Conservation (phyloP, 2,113 vertebrate species). For the Stegostoma tigrinum region DNA sequence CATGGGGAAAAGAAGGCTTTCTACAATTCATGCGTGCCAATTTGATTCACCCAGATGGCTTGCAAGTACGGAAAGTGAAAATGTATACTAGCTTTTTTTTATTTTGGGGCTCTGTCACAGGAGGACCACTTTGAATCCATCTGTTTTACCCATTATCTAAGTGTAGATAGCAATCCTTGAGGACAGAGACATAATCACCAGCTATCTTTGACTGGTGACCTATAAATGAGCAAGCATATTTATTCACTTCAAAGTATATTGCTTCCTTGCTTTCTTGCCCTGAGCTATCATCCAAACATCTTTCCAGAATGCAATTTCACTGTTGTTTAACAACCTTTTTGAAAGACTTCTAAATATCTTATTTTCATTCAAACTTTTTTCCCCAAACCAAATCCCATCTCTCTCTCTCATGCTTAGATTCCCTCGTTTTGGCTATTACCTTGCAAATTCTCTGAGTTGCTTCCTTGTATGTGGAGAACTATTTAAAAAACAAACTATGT, state of each 20-base stretch:
- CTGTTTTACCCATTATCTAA: not conserved
- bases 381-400: not conserved
- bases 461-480: too few relatives aligned
- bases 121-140: not conserved
- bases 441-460: not conserved
- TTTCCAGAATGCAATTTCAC: not conserved
- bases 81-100: not conserved
- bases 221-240: not conserved
- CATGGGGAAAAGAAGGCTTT: not conserved
- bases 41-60: not conserved
- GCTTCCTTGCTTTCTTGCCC: not conserved
- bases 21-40: not conserved
- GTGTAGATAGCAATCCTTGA: not conserved
- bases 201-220: not conserved
- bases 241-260: too few relatives aligned
- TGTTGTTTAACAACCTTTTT: not conserved
- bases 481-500: not conserved
- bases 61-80: not conserved
- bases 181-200: not conserved
- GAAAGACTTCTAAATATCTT: not conserved
- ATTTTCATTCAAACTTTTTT: not conserved
- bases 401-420: not conserved
- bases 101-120: not conserved
- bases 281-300: too few relatives aligned
- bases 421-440: not conserved